Evolutionary conservation across 2,888 invertebrate genomes (phyloP).

Genomic region (Drosophila vallismaia): DNA sequence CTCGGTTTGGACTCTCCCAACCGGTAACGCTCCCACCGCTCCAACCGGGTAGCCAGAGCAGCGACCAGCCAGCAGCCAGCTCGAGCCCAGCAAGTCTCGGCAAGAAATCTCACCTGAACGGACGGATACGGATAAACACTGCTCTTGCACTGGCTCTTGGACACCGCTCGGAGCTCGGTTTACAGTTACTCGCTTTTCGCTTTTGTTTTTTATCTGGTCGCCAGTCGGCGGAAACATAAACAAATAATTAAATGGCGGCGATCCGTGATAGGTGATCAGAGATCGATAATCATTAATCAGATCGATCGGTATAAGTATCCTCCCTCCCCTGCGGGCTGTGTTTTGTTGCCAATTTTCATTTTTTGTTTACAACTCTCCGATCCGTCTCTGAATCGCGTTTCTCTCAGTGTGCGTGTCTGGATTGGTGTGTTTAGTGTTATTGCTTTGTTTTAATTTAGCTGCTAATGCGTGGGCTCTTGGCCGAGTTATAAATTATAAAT

Average conservation of each 20-base stretch:
- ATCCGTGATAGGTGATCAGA: background rate
- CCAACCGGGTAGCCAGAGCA: background rate
- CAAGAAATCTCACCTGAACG: background rate
- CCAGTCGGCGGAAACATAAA: background rate
- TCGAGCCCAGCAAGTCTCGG: background rate
- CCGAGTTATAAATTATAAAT: conserved; percentile 1
- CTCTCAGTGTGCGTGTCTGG: conserved; percentile 10
- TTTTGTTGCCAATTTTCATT: conserved; percentile 7
- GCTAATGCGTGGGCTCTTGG: conserved; percentile 42
- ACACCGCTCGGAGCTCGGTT: background rate
- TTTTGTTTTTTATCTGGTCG: conserved; percentile 13
- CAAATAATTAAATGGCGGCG: background rate
- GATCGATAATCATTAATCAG: background rate
- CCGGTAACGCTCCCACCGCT: background rate
- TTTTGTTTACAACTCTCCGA: background rate
- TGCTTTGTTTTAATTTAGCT: conserved; percentile 31
- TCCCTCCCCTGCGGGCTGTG: background rate
- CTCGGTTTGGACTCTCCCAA: background rate
- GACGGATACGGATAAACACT: background rate
- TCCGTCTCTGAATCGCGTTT: conserved; percentile 21
- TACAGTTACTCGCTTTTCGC: conserved; percentile 21
- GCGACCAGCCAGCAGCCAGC: background rate
- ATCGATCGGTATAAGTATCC: background rate
- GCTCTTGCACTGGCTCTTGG: too few relatives aligned
- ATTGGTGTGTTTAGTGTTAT: background rate